Percentiles rank a stretch among this genome's conserved stretches.
Conservation (phyloP, 1,140 invertebrate species). For the Megalonaias nervosa region DNA sequence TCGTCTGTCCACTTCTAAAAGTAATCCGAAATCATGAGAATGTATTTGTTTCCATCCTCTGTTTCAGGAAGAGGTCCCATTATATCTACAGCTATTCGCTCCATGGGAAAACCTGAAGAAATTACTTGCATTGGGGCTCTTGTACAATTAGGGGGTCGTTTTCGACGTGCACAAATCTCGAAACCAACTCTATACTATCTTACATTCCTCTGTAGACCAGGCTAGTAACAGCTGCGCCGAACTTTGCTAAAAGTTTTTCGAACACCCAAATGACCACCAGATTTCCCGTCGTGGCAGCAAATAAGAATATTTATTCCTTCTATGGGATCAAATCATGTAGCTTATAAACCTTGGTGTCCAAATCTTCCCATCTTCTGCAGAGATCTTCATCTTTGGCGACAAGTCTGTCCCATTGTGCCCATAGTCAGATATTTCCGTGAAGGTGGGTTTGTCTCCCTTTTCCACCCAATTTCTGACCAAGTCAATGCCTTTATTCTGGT, state of each 20-base stretch:
- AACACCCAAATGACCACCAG: conserved; percentile 14
- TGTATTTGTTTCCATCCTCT: too few species aligned
- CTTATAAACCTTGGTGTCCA: too few species aligned
- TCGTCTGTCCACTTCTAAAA: conserved; percentile 51
- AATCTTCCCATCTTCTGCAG: too few species aligned
- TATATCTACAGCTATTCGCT: conserved; percentile 28
- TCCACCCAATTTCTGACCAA: too few species aligned
- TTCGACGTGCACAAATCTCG: conserved; percentile 7
- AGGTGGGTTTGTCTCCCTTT: too few species aligned
- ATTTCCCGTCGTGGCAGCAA: conserved; percentile 8
- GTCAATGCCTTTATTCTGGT: too few species aligned
- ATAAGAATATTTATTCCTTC: conserved; percentile 7
- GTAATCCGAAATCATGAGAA: conserved; percentile 43
- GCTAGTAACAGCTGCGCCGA: conserved; percentile 21
- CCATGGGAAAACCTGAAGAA: too few species aligned
- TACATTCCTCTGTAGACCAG: conserved; percentile 20
- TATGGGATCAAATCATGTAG: too few species aligned
- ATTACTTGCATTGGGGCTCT: conserved; percentile 8
- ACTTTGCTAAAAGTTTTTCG: conserved; percentile 20
- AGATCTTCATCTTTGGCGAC: too few species aligned
- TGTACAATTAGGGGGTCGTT: background rate
- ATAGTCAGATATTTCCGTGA: too few species aligned
- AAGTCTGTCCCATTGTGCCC: too few species aligned
- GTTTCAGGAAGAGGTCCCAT: conserved; percentile 14
- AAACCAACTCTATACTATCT: conserved; percentile 3